These are phyloP conservation scores for Erpetoichthys calabaricus DNA, from an alignment of 2,797 vertebrate species.

Conservation along the genomic window DNA sequence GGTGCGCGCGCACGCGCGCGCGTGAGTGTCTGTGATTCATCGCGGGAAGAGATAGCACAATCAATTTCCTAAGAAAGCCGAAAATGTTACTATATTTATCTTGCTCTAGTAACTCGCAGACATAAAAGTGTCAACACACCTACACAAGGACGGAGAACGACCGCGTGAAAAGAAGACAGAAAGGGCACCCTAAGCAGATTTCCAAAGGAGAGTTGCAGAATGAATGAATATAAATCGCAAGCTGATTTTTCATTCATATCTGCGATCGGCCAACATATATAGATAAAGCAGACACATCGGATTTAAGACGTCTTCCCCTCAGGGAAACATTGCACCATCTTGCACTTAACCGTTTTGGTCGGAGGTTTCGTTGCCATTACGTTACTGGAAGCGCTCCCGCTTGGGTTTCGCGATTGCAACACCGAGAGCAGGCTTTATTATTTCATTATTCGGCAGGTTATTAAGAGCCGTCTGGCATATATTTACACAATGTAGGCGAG, in stretches of 20 bases:
- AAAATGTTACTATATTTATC: slow-evolving; percentile 1
- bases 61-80: neutral
- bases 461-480: slow-evolving; percentile 47
- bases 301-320: no score
- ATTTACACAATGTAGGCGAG: slow-evolving; percentile 47
- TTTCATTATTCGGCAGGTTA: slow-evolving; percentile 31
- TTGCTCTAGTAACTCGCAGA: neutral
- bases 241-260: no score
- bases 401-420: slow-evolving; percentile 35
- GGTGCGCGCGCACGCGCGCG: neutral
- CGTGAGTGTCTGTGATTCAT: neutral
- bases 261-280: no score
- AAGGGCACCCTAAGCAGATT: no score
- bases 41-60: neutral
- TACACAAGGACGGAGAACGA: neutral
- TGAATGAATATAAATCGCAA: no score
- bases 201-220: no score
- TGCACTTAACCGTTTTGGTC: no score
- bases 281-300: no score
- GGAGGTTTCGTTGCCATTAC: neutral
- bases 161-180: no score
- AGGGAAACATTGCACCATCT: no score
- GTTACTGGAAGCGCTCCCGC: slow-evolving; percentile 38
- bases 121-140: neutral
- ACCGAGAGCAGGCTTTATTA: slow-evolving; percentile 39